Evolutionary conservation across 23 tunicate species (phyloP).

Genomic region (Trididemnum clinides): DNA sequence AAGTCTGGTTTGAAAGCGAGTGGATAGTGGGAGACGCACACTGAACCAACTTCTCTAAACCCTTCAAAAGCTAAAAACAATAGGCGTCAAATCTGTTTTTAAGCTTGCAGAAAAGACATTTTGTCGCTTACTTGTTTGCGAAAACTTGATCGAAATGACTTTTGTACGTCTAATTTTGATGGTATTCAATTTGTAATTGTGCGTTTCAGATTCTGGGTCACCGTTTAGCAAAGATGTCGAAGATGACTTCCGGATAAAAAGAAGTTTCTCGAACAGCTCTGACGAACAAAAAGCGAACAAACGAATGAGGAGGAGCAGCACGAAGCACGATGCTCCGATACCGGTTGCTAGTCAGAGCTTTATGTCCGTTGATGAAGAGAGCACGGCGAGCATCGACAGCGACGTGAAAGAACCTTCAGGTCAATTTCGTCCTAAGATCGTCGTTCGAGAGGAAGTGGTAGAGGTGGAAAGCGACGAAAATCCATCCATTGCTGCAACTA

Average conservation of each 20-base stretch:
- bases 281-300: constrained; percentile 19
- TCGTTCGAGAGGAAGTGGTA: constrained; percentile 47
- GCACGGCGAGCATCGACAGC: background rate
- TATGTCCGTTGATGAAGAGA: constrained; percentile 56
- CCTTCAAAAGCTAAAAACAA: no score
- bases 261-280: background rate
- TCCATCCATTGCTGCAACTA: background rate
- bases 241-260: background rate
- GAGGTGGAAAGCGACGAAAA: constrained; percentile 24
- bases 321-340: constrained; percentile 80
- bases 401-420: constrained; percentile 50
- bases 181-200: no score
- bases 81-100: no score
- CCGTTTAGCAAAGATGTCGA: background rate
- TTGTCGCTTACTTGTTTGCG: no score
- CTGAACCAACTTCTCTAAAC: no score
- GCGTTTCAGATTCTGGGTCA: background rate
- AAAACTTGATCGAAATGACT: no score
- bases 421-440: constrained; percentile 36
- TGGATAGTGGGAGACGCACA: no score
- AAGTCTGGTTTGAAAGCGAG: no score
- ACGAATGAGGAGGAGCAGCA: constrained; percentile 28
- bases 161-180: no score
- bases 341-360: constrained; percentile 85
- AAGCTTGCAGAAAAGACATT: no score